Evolutionary conservation across 2,797 vertebrate genomes (phyloP).

Genomic region (Orientallactaga sibirica): DNA sequence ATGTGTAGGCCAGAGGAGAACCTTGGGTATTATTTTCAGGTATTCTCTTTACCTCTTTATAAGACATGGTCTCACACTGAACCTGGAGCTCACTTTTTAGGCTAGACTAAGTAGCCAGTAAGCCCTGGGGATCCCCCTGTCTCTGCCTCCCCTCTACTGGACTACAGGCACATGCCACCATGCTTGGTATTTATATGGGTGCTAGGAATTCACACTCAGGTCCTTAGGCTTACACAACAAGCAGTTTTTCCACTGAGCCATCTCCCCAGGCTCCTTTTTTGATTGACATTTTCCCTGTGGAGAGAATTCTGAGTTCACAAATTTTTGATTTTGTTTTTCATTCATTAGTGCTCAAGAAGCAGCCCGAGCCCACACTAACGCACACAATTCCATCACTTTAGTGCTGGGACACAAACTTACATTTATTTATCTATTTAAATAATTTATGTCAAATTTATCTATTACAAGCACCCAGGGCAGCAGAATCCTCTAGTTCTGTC

Average conservation of each 20-base stretch:
- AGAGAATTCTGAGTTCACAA: not conserved
- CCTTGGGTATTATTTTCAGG: not conserved
- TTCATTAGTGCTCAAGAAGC: not conserved
- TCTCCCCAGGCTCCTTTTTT: not conserved
- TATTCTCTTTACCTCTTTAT: not conserved
- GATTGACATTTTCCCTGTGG: not conserved
- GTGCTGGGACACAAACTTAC: not conserved
- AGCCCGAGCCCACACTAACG: not conserved
- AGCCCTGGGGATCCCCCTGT: not conserved
- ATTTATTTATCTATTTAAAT: not conserved
- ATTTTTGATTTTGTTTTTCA: not conserved
- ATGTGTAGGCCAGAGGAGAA: not conserved
- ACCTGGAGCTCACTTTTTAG: not conserved
- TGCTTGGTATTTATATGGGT: not conserved
- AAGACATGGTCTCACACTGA: not conserved
- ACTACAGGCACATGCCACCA: not conserved
- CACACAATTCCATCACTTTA: not conserved
- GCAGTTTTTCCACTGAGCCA: not conserved
- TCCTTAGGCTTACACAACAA: not conserved
- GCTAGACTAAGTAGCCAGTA: not conserved
- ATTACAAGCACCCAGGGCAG: not conserved
- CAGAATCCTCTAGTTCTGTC: not conserved
- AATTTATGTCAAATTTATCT: constrained; percentile 2
- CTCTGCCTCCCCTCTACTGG: not conserved
- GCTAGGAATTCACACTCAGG: not conserved